These are phyloP conservation scores for Minunthozetes semirufus DNA, from an alignment of 2,888 invertebrate species.

Conservation along the genomic window DNA sequence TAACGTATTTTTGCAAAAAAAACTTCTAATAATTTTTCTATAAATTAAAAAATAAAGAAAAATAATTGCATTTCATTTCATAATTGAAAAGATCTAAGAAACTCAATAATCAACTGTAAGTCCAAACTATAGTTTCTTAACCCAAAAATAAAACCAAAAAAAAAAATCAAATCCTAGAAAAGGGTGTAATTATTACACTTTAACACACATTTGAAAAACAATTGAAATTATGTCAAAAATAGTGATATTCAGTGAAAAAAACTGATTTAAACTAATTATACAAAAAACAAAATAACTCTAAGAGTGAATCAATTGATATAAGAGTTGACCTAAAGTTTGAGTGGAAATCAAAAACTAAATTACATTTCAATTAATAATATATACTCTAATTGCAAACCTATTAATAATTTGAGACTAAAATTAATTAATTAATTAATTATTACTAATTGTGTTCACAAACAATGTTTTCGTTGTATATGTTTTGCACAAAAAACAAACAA, in stretches of 20 bases:
- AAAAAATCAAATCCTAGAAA: background rate
- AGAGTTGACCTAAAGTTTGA: background rate
- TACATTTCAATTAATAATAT: background rate
- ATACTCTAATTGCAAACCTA: background rate
- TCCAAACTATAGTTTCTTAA: background rate
- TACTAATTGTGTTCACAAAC: background rate
- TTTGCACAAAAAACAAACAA: background rate
- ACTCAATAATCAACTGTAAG: background rate
- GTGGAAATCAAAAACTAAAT: background rate
- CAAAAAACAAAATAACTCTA: background rate
- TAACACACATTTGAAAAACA: background rate
- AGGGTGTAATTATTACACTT: slow-evolving; percentile 19
- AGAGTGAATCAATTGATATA: background rate
- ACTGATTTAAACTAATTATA: background rate
- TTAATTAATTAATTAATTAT: background rate
- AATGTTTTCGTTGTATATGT: background rate
- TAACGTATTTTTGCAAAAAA: background rate
- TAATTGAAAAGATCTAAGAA: no score
- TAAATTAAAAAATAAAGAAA: no score
- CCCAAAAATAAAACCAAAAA: background rate
- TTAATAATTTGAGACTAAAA: background rate
- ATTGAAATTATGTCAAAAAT: slow-evolving; percentile 10
- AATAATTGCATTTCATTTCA: no score
- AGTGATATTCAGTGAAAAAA: background rate
- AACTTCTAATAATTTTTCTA: no score